Evolutionary conservation across 2,113 vertebrate genomes (phyloP).

Genomic region (Myocastor coypus): DNA sequence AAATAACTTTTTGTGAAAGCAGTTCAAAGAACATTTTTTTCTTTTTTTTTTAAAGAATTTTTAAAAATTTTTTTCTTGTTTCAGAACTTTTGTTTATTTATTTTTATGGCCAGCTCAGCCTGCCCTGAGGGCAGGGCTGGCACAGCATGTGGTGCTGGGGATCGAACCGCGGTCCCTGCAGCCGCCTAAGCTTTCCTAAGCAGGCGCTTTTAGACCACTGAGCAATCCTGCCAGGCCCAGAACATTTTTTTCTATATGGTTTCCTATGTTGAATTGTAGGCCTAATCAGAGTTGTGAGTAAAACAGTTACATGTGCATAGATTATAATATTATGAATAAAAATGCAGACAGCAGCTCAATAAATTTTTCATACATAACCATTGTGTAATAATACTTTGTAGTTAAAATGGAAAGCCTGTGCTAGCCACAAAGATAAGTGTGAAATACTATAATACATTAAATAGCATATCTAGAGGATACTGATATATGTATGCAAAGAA

Average conservation of each 20-base stretch:
- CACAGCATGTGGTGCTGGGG: no score
- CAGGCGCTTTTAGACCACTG: no score
- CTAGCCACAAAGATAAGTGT: conserved; percentile 40
- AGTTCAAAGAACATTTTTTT: conserved; percentile 21
- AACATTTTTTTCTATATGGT: conserved; percentile 29
- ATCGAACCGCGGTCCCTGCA: no score
- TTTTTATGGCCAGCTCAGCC: no score
- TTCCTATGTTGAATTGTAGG: neutral
- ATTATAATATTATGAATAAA: conserved; percentile 17
- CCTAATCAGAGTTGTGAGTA: neutral
- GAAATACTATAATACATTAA: conserved; percentile 8
- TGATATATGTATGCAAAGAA: conserved; percentile 43
- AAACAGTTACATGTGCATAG: neutral
- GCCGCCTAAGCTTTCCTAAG: no score
- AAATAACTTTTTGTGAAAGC: neutral
- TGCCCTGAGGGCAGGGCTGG: no score
- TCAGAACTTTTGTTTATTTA: no score
- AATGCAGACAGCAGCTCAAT: neutral
- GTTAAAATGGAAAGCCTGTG: conserved; percentile 44
- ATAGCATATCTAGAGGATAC: neutral
- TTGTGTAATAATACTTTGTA: neutral
- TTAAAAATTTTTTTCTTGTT: no score
- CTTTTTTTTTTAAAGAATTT: no score
- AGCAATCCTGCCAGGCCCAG: no score
- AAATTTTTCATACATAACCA: neutral